A percentile compares a stretch with the other conserved stretches of the same genome.
phyloP scores from a whole-genome alignment of 2,797 vertebrate genomes.

The Vireo griseus region DNA sequence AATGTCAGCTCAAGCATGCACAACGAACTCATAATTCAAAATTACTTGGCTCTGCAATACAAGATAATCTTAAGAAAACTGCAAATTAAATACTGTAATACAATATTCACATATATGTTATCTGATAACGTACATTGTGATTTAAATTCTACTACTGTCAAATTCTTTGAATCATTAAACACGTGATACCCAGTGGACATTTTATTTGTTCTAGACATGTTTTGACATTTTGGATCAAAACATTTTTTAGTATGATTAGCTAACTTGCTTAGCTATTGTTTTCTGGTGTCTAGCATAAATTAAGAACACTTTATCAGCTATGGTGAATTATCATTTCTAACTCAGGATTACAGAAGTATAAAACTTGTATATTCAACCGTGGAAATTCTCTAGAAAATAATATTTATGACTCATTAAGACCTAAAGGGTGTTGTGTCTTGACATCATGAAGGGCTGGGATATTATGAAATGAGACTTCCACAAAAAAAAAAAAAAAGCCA shows the following conservation, averaged over 20 bases:
- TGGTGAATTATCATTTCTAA: slow-evolving; percentile 9
- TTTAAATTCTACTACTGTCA: slow-evolving; percentile 21
- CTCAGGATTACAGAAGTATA: not conserved
- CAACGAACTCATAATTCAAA: not conserved
- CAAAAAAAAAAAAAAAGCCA: not conserved
- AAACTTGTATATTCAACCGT: not conserved
- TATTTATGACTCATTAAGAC: not conserved
- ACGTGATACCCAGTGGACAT: not conserved
- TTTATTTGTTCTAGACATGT: not conserved
- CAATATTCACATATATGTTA: not conserved
- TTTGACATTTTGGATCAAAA: not conserved
- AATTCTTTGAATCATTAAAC: slow-evolving; percentile 4
- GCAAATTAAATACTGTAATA: not conserved
- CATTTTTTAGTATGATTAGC: not conserved
- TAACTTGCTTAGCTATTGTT: not conserved
- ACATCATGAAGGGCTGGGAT: not conserved
- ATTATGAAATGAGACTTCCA: not conserved
- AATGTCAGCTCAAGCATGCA: not conserved
- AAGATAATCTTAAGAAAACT: slow-evolving; percentile 2
- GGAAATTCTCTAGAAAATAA: not conserved
- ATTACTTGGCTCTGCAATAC: not conserved
- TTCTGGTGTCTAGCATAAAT: not conserved
- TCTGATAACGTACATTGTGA: not conserved
- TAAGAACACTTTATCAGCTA: not conserved
- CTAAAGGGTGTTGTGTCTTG: not conserved